Evolutionary conservation across 2,113 vertebrate genomes (phyloP).

Genomic region (Pterocles gutturalis): DNA sequence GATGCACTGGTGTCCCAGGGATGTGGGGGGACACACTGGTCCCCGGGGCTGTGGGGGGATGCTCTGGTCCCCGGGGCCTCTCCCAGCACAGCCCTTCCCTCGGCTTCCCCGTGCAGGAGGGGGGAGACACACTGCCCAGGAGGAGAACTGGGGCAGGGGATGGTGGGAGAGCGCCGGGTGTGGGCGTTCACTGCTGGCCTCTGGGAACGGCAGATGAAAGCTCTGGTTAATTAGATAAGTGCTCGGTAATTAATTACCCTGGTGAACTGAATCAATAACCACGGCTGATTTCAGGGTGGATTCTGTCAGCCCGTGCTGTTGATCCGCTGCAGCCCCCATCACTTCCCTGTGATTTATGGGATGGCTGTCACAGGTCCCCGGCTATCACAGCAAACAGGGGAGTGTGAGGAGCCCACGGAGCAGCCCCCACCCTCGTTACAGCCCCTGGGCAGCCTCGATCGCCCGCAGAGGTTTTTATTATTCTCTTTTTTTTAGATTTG

Average conservation of each 20-base stretch:
- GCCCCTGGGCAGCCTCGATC: background rate
- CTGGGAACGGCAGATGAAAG: conserved; percentile 5
- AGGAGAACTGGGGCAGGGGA: background rate
- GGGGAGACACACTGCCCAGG: no score
- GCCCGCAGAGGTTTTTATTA: background rate
- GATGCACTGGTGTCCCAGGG: no score
- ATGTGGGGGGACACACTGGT: no score
- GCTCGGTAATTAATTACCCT: conserved; percentile 37
- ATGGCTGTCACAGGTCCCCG: background rate
- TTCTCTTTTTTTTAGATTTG: background rate
- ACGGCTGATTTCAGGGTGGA: background rate
- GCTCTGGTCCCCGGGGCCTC: no score
- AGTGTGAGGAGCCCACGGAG: background rate
- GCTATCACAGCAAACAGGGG: background rate
- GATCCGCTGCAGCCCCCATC: background rate
- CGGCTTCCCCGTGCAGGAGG: no score
- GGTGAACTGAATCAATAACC: conserved; percentile 26
- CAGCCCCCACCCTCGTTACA: background rate
- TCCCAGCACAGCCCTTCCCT: no score
- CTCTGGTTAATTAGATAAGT: conserved; percentile 42
- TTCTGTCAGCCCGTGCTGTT: background rate
- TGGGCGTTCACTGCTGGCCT: background rate
- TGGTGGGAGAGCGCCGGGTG: background rate
- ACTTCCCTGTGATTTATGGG: background rate
- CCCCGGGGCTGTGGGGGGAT: no score